Evolutionary conservation across 1,140 invertebrate genomes (phyloP), one percentile per base, ranked within the genome.

Genomic region (Proales similis): DNA sequence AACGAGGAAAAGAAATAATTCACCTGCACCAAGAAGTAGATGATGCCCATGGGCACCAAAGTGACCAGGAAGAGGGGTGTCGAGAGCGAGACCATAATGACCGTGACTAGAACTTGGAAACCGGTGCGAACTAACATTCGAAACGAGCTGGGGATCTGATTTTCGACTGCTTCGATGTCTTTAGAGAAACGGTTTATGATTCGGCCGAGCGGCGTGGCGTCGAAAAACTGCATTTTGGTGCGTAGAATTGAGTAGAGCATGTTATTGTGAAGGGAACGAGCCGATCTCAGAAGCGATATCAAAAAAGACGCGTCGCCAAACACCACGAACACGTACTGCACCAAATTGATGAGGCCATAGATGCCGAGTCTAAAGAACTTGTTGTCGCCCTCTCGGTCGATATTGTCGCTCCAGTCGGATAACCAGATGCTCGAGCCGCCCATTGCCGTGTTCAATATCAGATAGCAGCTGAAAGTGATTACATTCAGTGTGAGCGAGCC

Each of bases 141-240:
- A 17, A 51, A 48, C n/a, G 63, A 29, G 19, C 32, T 27, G 27
- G 77, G 77, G 4, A 81, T 66, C 4, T 75, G 74, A 64, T 69
- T 66, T 68, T 81, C 79, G 19, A 78, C 67, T 2, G 74, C 73
- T 12, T 77, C 75, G 70, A 81, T 71, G 65, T 81, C 79, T 65
- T 76, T 74, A 2, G 73, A 68, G 63, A 78, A 86, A 49, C 87
- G 77, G 71, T 89, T 88, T 33, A 89, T 72, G 30, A 87, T 83
- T 63, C 83, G 77, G 5, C 87, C 88, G 63, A 83, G 73, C 19
- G 87, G 85, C 72, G 86, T 90, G 4, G 79, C 79, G 69, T 87
- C 78, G 81, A 86, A 92, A 79, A 85, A 85, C 1, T 66, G 63
- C 70, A 82, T 72, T 0, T 78, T 78, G 82, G 80, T 70, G 82